Conservation (phyloP, 2,113 vertebrate genomes). For the Lophotis ruficrista region DNA sequence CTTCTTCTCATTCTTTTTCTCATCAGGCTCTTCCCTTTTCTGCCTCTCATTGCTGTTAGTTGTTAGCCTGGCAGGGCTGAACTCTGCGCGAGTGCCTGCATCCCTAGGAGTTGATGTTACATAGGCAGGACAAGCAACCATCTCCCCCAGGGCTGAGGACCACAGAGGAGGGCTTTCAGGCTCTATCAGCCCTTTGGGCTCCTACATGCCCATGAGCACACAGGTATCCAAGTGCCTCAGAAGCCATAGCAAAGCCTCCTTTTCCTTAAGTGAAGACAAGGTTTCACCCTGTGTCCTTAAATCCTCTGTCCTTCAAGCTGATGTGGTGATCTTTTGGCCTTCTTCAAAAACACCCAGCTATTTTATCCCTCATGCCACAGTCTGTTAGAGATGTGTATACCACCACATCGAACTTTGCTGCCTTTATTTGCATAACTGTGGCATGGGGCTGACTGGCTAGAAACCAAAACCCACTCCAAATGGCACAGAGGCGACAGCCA, state of each 20-base stretch:
- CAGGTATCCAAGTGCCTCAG: not conserved
- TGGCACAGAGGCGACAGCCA: slow-evolving; percentile 45
- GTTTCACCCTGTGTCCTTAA: not conserved
- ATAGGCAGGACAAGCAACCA: not conserved
- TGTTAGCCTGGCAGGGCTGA: not conserved
- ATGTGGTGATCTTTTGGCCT: not conserved
- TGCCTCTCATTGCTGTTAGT: not conserved
- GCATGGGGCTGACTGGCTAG: slow-evolving; percentile 34
- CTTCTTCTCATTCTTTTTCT: slow-evolving; percentile 20
- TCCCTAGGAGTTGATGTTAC: not conserved
- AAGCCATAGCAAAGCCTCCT: not conserved
- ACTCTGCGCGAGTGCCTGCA: fast-evolving
- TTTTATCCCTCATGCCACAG: not conserved
- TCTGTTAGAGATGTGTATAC: not conserved
- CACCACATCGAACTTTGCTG: not conserved
- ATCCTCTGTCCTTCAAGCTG: not conserved
- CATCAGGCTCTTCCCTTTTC: not conserved
- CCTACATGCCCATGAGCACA: not conserved
- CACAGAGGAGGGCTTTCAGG: not conserved
- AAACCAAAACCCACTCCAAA: slow-evolving; percentile 11
- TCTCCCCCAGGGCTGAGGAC: not conserved
- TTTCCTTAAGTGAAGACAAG: not conserved
- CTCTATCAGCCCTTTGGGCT: not conserved
- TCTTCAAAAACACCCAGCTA: not conserved
- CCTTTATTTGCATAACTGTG: slow-evolving; percentile 30